Conservation (phyloP, 1,140 invertebrate species). For the Danaus melanippus region DNA sequence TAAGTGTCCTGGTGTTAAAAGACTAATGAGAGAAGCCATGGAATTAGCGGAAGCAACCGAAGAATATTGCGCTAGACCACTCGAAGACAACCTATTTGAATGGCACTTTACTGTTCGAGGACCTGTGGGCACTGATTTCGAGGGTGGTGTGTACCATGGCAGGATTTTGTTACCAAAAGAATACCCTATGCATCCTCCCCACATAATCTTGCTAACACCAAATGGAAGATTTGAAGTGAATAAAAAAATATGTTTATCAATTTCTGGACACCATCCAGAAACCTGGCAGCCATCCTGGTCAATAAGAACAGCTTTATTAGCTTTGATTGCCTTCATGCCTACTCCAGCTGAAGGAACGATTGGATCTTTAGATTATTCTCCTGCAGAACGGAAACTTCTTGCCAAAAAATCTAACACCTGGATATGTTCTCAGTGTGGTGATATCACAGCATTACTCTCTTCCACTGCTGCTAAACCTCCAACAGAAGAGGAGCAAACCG, state of each 20-base stretch:
- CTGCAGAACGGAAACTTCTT: conserved; percentile 85
- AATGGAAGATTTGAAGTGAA: conserved; percentile 96
- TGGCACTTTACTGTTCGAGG: conserved; percentile 98
- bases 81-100: conserved; percentile 97
- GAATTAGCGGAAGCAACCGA: conserved; percentile 90
- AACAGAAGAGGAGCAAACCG: conserved; percentile 69
- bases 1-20: conserved; percentile 85
- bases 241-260: conserved; percentile 97
- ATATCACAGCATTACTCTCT: conserved; percentile 67
- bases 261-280: conserved; percentile 97
- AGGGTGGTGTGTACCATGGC: conserved; percentile 92
- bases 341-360: conserved; percentile 90
- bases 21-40: conserved; percentile 93
- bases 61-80: conserved; percentile 90
- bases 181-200: conserved; percentile 98
- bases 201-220: conserved; percentile 94
- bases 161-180: conserved; percentile 92
- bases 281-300: conserved; percentile 98
- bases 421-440: conserved; percentile 76
- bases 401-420: conserved; percentile 81
- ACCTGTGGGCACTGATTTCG: conserved; percentile 89
- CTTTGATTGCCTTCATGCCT: conserved; percentile 96
- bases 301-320: conserved; percentile 92
- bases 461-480: conserved; percentile 58
- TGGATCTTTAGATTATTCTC: conserved; percentile 90